These are phyloP conservation scores for Eupithecia exiguata DNA, from an alignment of 2,888 invertebrate species.

Conservation along the genomic window DNA sequence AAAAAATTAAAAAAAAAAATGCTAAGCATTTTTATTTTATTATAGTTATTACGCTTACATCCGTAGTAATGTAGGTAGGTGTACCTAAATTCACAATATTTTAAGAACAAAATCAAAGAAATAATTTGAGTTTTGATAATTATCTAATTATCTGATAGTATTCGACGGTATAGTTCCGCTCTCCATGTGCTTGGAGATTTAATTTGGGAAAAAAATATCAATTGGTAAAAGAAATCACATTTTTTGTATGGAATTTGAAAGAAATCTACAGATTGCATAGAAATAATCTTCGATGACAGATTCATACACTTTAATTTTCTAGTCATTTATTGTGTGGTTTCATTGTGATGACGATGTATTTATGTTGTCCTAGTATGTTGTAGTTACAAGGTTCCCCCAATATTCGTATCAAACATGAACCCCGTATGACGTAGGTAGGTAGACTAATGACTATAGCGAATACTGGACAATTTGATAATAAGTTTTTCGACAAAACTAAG, in stretches of 20 bases:
- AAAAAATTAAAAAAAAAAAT: too few species aligned
- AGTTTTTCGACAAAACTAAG: neutral
- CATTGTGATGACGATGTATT: neutral
- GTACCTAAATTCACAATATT: too few species aligned
- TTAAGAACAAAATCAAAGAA: too few species aligned
- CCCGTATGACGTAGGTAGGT: neutral
- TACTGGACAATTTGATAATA: neutral
- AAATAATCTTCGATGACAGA: too few species aligned
- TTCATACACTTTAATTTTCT: neutral
- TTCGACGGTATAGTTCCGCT: constrained; percentile 11
- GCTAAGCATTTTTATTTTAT: too few species aligned
- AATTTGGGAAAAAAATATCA: neutral
- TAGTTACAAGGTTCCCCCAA: neutral
- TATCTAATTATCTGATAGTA: neutral
- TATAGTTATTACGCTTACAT: too few species aligned
- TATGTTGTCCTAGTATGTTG: neutral
- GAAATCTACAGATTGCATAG: too few species aligned
- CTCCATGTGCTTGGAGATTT: neutral
- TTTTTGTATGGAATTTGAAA: too few species aligned
- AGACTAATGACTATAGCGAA: neutral
- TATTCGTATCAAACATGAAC: neutral
- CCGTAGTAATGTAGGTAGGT: too few species aligned
- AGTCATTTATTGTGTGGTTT: neutral
- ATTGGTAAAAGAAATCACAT: too few species aligned
- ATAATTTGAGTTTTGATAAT: too few species aligned